phyloP scores from a whole-genome alignment of 2,888 invertebrate species.

The Orgyia antiqua region DNA sequence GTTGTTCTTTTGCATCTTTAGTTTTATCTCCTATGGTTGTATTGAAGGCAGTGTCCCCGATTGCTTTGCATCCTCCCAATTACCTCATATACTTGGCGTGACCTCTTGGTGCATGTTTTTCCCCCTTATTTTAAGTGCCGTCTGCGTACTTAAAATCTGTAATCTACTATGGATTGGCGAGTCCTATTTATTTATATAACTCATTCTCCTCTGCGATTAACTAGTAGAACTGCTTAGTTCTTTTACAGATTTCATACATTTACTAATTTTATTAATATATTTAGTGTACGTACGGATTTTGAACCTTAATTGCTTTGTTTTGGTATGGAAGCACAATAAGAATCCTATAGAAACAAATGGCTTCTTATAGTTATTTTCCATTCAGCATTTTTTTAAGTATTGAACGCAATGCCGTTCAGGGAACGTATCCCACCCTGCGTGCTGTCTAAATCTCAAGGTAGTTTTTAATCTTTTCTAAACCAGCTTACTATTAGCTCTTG shows the following conservation, averaged over 20 bases:
- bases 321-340: conserved; percentile 54
- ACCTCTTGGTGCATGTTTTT: conserved; percentile 78
- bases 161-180: conserved; percentile 36
- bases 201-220: conserved; percentile 43
- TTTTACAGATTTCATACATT: conserved; percentile 44
- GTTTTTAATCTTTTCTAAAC: conserved; percentile 34
- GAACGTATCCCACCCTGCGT: conserved; percentile 37
- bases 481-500: conserved; percentile 36
- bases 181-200: conserved; percentile 41
- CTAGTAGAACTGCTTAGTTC: conserved; percentile 64
- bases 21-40: conserved; percentile 70
- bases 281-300: conserved; percentile 30
- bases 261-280: conserved; percentile 41
- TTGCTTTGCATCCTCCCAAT: conserved; percentile 74
- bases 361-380: conserved; percentile 57
- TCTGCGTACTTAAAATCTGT: conserved; percentile 39
- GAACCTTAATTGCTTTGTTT: conserved; percentile 55
- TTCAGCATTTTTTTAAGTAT: conserved; percentile 34
- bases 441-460: conserved; percentile 39
- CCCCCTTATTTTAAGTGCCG: conserved; percentile 56
- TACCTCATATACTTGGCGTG: conserved; percentile 73
- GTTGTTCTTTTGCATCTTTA: conserved; percentile 55
- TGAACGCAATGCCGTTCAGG: conserved; percentile 43
- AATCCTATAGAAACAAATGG: conserved; percentile 57
- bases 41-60: conserved; percentile 78